A percentile compares a stretch with the other conserved stretches of the same genome.
These are phyloP conservation scores for Coptodon rendalli DNA, from an alignment of 2,113 vertebrate genomes.

Conservation along the genomic window DNA sequence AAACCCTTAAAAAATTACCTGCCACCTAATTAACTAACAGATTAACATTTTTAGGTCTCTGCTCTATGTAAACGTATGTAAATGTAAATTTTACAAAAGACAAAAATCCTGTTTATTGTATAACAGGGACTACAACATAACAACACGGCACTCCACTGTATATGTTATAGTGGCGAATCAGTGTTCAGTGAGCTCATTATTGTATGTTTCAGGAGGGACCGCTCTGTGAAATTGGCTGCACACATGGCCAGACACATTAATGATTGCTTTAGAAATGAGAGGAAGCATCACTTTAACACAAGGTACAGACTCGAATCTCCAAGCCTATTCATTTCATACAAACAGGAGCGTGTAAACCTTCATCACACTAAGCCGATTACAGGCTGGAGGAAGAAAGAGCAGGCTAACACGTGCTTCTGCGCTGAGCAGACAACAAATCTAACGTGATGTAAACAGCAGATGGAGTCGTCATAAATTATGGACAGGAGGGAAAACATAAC, in stretches of 20 bases:
- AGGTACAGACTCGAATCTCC: background rate
- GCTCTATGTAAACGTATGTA: background rate
- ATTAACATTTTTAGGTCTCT: background rate
- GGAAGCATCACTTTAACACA: background rate
- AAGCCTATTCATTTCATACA: constrained; percentile 20
- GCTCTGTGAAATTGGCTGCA: background rate
- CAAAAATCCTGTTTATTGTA: background rate
- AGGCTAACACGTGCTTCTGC: background rate
- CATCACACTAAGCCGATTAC: constrained; percentile 29
- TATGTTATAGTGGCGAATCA: background rate
- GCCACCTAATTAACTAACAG: background rate
- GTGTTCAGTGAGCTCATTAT: background rate
- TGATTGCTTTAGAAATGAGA: background rate
- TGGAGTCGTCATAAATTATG: background rate
- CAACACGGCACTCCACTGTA: background rate
- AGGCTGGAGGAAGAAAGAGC: background rate
- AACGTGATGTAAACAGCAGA: background rate
- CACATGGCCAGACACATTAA: background rate
- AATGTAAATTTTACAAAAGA: background rate
- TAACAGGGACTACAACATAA: background rate
- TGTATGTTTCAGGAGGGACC: background rate
- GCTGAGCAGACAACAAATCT: background rate
- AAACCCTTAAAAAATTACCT: background rate
- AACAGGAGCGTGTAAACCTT: background rate
- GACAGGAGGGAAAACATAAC: background rate